Evolutionary conservation across 2,113 vertebrate species (phyloP).

Genomic region (Apaloderma vittatum): DNA sequence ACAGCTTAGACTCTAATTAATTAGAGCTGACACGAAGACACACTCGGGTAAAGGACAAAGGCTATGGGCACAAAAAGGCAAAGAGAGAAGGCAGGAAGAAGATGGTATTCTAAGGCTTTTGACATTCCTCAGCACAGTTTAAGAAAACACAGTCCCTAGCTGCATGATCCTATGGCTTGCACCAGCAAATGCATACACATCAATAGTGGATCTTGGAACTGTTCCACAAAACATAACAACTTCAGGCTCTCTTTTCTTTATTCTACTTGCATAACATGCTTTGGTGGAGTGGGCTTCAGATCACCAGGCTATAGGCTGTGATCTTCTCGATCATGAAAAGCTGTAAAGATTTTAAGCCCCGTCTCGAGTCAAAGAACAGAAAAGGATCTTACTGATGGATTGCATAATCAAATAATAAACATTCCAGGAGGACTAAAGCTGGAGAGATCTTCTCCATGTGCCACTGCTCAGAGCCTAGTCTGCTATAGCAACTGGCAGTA

Average conservation of each 20-base stretch:
- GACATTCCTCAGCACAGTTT: background rate
- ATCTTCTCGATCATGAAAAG: background rate
- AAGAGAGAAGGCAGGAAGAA: background rate
- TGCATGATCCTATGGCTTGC: background rate
- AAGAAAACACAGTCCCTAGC: background rate
- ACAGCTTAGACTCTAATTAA: background rate
- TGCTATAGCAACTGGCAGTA: background rate
- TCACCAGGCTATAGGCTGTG: background rate
- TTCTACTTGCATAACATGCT: background rate
- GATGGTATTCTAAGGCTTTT: background rate
- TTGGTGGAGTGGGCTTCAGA: background rate
- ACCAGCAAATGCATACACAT: background rate
- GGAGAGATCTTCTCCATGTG: background rate
- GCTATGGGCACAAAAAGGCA: background rate
- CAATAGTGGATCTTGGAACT: background rate
- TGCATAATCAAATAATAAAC: background rate
- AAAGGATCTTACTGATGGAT: background rate
- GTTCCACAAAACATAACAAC: background rate
- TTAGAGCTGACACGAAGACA: background rate
- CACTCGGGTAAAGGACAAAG: background rate
- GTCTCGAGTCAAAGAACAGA: background rate
- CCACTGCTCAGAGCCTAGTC: background rate
- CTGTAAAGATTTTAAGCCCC: background rate
- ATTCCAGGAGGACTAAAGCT: background rate
- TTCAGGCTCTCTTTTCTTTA: background rate